phyloP scores from a whole-genome alignment of 2,888 invertebrate genomes.

The Didymodactylos carnosus region DNA sequence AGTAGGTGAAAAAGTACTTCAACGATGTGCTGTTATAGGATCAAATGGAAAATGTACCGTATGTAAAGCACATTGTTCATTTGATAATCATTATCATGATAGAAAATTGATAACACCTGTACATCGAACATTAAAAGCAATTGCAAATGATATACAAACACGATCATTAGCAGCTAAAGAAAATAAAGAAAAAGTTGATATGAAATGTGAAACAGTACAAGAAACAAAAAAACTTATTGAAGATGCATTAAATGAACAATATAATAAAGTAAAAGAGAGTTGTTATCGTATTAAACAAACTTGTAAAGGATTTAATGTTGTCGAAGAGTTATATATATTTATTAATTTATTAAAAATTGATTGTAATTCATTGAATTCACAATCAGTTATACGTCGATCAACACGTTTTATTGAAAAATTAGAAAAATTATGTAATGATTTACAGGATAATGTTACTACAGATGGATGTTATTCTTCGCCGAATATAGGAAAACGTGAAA shows the following conservation, averaged over 20 bases:
- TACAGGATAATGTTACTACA: too few relatives aligned
- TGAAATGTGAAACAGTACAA: not conserved
- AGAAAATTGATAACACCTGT: not conserved
- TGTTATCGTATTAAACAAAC: not conserved
- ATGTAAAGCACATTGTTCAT: not conserved
- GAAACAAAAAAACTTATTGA: not conserved
- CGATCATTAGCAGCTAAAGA: not conserved
- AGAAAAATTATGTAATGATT: not conserved
- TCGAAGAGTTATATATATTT: not conserved
- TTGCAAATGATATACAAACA: not conserved
- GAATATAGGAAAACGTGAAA: too few relatives aligned
- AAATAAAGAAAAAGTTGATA: not conserved
- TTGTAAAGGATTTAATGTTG: not conserved
- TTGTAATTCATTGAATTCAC: not conserved
- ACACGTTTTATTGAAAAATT: not conserved
- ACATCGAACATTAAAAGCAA: not conserved
- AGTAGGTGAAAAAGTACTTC: not conserved
- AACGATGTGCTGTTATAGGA: not conserved
- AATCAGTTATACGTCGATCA: not conserved
- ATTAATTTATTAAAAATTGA: not conserved
- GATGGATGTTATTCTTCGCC: too few relatives aligned
- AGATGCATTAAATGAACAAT: not conserved
- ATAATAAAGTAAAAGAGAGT: not conserved
- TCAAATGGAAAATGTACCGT: not conserved
- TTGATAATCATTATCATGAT: not conserved